Base-by-base conservation (phyloP, 2,113 vertebrate species). In the Dascyllus trimaculatus region DNA sequence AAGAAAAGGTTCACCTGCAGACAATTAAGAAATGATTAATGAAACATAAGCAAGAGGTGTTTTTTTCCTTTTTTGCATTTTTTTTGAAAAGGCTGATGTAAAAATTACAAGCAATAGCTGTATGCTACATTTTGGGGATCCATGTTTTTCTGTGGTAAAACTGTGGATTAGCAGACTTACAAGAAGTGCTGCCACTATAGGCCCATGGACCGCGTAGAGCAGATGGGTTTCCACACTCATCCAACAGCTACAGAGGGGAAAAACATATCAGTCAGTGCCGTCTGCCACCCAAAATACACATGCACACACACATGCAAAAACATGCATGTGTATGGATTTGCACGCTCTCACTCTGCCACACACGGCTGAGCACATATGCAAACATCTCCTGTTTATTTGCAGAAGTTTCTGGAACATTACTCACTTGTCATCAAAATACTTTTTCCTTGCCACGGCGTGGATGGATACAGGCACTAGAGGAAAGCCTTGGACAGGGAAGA, bases 371-470 rank as follows among this genome's bases (percentile, higher is more conserved):
- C 83, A 65, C 84, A 63, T 78, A 72, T 64, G 63, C 60, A 83
- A 85, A 91, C 75, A 86, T 68, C 78, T 65, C 69, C 58, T 84
- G 66, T 67, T 91, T 92, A 86, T 49, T 86, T 89, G 43, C 88
- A 71, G 85, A 87, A 2, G 66, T 78, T 70, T 82, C 43, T 49
- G 89, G 73, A 10, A 49, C 77, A 66, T 76, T 89, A 96, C 98
- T 97, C 94, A 99, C 98, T 98, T 98, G 95, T 99, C 98, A 51
- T 99, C 96, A 89, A 97, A 99, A 91, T 97, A 97, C 85, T 95
- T 95, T 78, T 96, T 95, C 90, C 98, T 95, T 35, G 97, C 96
- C 52, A 97, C 92, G n/a, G 98, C 97, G 45, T 99, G 98, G 91
- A 97, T 97, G 48, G 93, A 95, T 56, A 97, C 97, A 61, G 98